phyloP scores from a whole-genome alignment of 2,113 vertebrate genomes.

The Onychorhynchus coronatus region DNA sequence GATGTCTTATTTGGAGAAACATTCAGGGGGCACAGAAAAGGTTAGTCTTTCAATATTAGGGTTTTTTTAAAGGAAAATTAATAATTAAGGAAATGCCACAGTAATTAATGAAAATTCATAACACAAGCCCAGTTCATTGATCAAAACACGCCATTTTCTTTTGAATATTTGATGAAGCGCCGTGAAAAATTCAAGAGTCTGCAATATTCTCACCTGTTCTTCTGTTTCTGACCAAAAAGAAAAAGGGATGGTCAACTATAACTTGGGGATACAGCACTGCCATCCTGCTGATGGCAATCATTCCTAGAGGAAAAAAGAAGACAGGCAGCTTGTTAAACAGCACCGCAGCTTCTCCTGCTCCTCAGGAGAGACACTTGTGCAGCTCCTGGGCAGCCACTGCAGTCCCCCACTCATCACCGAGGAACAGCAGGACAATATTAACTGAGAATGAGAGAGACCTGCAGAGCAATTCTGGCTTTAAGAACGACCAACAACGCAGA shows the following conservation, averaged over 20 bases:
- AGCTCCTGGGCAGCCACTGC: not conserved
- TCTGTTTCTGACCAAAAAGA: slow-evolving; percentile 91
- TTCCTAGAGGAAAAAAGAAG: slow-evolving; percentile 74
- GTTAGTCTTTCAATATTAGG: not conserved
- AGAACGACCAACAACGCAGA: slow-evolving; percentile 16
- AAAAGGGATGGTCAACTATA: slow-evolving; percentile 96
- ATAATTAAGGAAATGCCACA: not conserved
- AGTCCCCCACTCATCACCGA: not conserved
- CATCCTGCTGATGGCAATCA: slow-evolving; percentile 93
- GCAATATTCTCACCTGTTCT: slow-evolving; percentile 82
- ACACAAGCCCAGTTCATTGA: not conserved
- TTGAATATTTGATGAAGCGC: not conserved
- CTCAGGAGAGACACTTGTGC: not conserved
- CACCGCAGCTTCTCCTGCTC: not conserved
- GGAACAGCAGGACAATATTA: not conserved
- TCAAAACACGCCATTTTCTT: not conserved
- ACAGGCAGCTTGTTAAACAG: not conserved
- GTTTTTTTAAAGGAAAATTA: not conserved
- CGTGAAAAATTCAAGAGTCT: not conserved
- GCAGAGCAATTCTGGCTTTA: not conserved
- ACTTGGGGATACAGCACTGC: slow-evolving; percentile 94
- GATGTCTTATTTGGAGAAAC: not conserved
- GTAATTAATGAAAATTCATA: not conserved
- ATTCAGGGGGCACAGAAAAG: not conserved
- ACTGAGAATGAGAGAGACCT: not conserved